Conservation (phyloP, 2,797 vertebrate genomes). For the Eidolon dupreanum region DNA sequence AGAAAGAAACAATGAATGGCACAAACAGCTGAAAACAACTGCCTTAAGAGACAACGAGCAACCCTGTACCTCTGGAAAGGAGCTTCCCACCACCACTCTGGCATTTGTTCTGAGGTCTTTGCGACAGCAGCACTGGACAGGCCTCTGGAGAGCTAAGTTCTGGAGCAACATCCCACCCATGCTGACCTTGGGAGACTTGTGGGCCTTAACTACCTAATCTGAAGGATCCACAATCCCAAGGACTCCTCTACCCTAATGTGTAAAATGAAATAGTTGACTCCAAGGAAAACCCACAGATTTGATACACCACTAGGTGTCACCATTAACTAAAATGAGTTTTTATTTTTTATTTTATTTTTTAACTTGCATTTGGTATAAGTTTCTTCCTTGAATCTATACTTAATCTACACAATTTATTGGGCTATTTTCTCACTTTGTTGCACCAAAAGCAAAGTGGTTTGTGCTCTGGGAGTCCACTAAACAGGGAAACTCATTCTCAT, state of each 20-base stretch:
- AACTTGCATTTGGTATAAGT: not conserved
- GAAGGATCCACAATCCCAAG: not conserved
- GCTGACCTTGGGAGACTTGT: not conserved
- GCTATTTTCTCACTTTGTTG: not conserved
- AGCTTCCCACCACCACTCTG: not conserved
- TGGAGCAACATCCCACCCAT: fast-evolving
- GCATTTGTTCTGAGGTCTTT: not conserved
- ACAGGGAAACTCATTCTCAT: not conserved
- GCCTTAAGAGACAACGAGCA: not conserved
- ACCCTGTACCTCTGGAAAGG: not conserved
- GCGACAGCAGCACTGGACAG: not conserved
- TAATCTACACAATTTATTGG: not conserved
- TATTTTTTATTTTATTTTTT: not conserved
- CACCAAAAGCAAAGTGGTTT: not conserved
- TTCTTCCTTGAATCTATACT: not conserved
- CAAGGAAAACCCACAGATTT: not conserved
- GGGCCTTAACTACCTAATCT: not conserved
- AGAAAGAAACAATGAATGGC: not conserved
- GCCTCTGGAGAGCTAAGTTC: not conserved
- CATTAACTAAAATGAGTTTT: conserved; percentile 41
- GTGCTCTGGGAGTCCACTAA: not conserved
- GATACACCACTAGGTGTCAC: conserved; percentile 60
- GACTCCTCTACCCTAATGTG: not conserved
- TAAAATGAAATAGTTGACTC: not conserved
- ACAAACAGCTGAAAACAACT: not conserved